Conservation (phyloP, 2,113 vertebrate genomes). For the Antennarius striatus region DNA sequence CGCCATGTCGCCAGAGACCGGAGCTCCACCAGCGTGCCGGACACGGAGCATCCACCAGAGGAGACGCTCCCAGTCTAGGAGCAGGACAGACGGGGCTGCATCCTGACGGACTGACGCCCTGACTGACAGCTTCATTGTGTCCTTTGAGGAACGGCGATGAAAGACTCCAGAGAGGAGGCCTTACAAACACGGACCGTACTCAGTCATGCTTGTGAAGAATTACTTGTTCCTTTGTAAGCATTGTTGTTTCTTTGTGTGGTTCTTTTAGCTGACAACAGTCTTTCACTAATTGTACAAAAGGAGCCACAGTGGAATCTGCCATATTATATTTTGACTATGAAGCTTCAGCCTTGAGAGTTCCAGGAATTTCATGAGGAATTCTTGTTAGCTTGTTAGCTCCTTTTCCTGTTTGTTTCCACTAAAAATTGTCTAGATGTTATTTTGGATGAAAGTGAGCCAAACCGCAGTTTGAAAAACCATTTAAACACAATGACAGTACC, state of each 20-base stretch:
- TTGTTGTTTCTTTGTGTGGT: constrained; percentile 56
- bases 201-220: constrained; percentile 43
- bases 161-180: constrained; percentile 59
- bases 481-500: neutral
- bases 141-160: constrained; percentile 60
- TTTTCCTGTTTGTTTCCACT: neutral
- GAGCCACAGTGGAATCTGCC: constrained; percentile 29
- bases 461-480: neutral
- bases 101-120: constrained; percentile 54
- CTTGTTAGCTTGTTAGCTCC: neutral
- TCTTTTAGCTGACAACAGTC: constrained; percentile 61
- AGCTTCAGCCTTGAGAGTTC: constrained; percentile 21
- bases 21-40: constrained; percentile 41
- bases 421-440: neutral
- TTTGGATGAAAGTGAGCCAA: constrained; percentile 3
- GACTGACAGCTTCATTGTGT: constrained; percentile 67
- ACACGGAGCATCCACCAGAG: constrained; percentile 52
- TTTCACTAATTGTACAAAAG: constrained; percentile 56
- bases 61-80: constrained; percentile 48
- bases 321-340: constrained; percentile 33
- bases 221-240: constrained; percentile 52
- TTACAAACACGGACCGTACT: constrained; percentile 47
- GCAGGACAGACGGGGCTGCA: constrained; percentile 30
- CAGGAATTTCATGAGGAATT: constrained; percentile 15
- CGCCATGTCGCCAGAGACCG: constrained; percentile 40